Evolutionary conservation across 2,113 vertebrate species (phyloP).

Genomic region (Trachemys scripta): DNA sequence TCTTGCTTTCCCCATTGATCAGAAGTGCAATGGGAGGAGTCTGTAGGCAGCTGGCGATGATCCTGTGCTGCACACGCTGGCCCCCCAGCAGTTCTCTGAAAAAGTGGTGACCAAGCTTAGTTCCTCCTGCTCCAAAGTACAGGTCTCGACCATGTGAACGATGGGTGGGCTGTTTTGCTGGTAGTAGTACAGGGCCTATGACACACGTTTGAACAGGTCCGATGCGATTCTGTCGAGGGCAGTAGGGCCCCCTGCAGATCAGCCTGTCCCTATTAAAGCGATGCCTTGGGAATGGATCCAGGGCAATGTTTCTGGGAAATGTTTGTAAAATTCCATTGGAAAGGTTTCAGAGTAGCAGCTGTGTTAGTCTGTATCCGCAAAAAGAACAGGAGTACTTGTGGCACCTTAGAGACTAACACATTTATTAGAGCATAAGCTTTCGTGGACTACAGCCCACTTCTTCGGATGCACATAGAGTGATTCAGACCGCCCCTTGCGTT

Average conservation of each 20-base stretch:
- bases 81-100: neutral
- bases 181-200: neutral
- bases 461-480: too few species aligned
- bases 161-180: too few species aligned
- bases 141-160: neutral
- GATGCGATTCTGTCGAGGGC: neutral
- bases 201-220: neutral
- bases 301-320: neutral
- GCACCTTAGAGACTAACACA: too few species aligned
- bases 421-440: too few species aligned
- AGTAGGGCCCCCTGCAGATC: neutral
- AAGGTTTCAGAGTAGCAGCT: too few species aligned
- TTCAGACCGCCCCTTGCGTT: neutral
- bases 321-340: neutral
- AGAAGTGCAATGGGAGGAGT: neutral
- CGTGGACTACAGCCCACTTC: too few species aligned
- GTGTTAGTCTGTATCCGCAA: too few species aligned
- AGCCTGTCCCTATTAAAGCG: neutral
- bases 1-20: neutral
- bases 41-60: neutral
- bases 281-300: neutral
- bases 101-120: neutral
- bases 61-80: neutral
- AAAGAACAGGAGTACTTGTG: too few species aligned
- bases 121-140: neutral